Evolutionary conservation across 2,113 vertebrate species (phyloP).

Genomic region (Cyprinodon tularosa): DNA sequence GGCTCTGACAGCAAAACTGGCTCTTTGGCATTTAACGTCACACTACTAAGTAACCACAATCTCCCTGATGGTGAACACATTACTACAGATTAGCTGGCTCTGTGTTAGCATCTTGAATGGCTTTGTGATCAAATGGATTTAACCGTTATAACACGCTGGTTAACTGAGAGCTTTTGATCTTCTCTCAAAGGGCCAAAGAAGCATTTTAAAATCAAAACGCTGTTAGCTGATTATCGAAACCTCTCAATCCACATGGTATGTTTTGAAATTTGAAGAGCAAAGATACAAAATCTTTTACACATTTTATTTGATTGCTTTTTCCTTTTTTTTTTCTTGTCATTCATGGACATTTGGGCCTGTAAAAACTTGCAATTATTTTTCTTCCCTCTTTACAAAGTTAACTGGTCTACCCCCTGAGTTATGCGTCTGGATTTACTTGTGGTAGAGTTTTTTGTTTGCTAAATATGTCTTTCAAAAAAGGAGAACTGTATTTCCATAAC

Average conservation of each 20-base stretch:
- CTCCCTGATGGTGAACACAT: conserved; percentile 59
- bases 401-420: no score
- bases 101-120: conserved; percentile 34
- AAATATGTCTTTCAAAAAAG: not conserved
- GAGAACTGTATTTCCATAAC: not conserved
- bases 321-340: no score
- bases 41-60: conserved; percentile 55
- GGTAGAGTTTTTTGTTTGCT: not conserved
- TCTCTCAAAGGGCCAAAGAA: not conserved
- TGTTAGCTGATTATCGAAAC: not conserved
- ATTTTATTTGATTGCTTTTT: no score
- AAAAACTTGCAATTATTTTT: no score
- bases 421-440: not conserved
- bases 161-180: not conserved
- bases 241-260: not conserved
- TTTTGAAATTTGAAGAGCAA: not conserved
- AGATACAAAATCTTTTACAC: not conserved
- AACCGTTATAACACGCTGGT: conserved; percentile 21
- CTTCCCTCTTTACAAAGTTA: not conserved
- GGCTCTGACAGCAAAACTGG: conserved; percentile 60
- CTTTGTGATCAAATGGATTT: conserved; percentile 31
- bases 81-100: conserved; percentile 54
- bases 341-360: no score
- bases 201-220: not conserved
- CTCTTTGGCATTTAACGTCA: conserved; percentile 59